phyloP scores from a whole-genome alignment of 1,140 invertebrate genomes.

The Sarcophaga bullata region DNA sequence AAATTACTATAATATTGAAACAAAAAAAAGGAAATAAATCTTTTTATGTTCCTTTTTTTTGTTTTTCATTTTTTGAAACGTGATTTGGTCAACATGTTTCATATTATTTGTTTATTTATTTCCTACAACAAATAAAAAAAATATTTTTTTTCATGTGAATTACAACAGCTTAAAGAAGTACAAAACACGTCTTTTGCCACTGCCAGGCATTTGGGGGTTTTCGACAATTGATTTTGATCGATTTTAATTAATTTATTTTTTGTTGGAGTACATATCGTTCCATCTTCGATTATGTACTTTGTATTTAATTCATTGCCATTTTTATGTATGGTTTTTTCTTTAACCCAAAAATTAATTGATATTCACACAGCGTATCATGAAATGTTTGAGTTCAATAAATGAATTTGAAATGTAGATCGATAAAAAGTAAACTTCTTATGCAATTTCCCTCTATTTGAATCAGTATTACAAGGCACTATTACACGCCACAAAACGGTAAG shows the following conservation, averaged over 20 bases:
- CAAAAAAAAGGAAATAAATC: too few species aligned
- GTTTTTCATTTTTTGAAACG: too few species aligned
- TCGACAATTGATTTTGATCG: not conserved
- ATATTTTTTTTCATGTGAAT: too few species aligned
- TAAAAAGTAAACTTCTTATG: not conserved
- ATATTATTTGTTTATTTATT: too few species aligned
- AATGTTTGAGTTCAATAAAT: not conserved
- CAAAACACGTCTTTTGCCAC: not conserved
- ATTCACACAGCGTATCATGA: not conserved
- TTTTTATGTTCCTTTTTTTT: too few species aligned
- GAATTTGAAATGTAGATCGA: constrained; percentile 5
- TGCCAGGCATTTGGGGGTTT: not conserved
- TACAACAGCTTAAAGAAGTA: too few species aligned
- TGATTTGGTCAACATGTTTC: too few species aligned
- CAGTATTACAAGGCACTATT: too few species aligned
- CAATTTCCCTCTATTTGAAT: not conserved
- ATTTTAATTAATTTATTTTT: not conserved
- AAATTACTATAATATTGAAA: too few species aligned
- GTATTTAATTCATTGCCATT: not conserved
- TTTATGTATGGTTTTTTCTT: not conserved
- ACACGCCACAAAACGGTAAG: too few species aligned
- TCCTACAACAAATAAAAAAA: too few species aligned
- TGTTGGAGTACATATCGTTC: not conserved
- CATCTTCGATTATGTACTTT: not conserved
- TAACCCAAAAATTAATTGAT: not conserved